These are phyloP conservation scores for Drosophila sordidula DNA, from an alignment of 2,888 invertebrate species.

Conservation along the genomic window DNA sequence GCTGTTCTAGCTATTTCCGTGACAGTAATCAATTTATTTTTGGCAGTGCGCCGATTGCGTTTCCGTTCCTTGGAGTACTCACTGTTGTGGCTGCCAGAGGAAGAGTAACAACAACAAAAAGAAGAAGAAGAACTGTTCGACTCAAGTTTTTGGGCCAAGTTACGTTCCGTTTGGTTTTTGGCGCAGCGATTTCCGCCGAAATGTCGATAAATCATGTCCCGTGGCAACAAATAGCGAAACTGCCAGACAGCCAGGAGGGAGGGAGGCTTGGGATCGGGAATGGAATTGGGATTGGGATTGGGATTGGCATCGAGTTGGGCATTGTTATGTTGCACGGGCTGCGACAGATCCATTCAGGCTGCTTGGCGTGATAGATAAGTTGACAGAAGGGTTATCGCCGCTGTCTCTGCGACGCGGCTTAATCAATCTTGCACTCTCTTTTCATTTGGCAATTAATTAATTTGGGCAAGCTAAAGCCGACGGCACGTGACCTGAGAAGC, in stretches of 20 bases:
- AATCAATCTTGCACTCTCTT: conserved; percentile 66
- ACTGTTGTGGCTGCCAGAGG: conserved; percentile 12
- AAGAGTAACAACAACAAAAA: background rate
- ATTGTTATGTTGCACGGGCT: conserved; percentile 8
- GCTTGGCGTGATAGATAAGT: conserved; percentile 77
- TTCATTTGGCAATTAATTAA: conserved; percentile 72
- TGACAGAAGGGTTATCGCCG: conserved; percentile 59
- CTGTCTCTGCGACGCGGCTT: conserved; percentile 47
- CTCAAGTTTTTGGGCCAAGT: conserved; percentile 50
- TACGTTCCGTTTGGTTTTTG: conserved; percentile 64
- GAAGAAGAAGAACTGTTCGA: conserved; percentile 12
- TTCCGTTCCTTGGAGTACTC: conserved; percentile 64
- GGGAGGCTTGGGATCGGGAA: background rate
- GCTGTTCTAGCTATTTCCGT: conserved; percentile 82
- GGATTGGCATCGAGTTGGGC: background rate
- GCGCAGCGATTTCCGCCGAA: conserved; percentile 73
- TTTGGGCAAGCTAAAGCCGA: conserved; percentile 42
- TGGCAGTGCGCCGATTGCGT: conserved; percentile 82
- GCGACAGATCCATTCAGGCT: conserved; percentile 46
- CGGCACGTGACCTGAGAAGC: conserved; percentile 60
- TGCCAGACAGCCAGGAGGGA: conserved; percentile 38
- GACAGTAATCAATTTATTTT: conserved; percentile 85
- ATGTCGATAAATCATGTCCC: conserved; percentile 75
- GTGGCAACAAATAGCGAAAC: conserved; percentile 31
- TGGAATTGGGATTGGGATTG: background rate